Conservation (phyloP, 37 sponge, comb jelly and placozoan genomes). For the Amphimedon queenslandica region DNA sequence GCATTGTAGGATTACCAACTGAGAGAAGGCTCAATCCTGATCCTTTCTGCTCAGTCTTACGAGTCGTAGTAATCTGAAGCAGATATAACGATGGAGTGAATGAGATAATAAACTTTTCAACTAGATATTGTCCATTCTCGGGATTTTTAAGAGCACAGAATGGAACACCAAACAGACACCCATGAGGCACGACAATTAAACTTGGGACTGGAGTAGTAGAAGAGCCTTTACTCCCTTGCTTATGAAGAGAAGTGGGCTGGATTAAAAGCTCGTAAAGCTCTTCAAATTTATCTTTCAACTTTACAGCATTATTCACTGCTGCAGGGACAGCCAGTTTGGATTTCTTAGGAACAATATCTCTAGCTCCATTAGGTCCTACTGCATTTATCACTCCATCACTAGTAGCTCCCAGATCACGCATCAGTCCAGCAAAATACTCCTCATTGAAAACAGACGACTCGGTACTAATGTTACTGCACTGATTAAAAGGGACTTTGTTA, state of each 20-base stretch:
- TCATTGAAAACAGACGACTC: slow-evolving; percentile 8
- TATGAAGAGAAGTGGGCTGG: background rate
- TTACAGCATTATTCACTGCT: background rate
- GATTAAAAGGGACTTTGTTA: background rate
- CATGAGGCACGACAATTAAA: slow-evolving; percentile 35
- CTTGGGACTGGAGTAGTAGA: slow-evolving; percentile 2
- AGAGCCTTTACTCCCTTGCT: background rate
- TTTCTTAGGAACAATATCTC: slow-evolving; percentile 6
- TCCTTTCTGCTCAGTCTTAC: background rate
- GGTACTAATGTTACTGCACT: background rate
- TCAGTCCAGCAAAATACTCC: slow-evolving; percentile 2
- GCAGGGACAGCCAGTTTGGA: background rate
- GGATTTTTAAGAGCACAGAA: slow-evolving; percentile 26
- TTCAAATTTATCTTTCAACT: background rate
- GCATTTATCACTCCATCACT: background rate
- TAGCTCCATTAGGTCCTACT: background rate
- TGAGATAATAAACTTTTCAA: slow-evolving; percentile 25
- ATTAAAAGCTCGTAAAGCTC: slow-evolving; percentile 6
- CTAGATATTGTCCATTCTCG: slow-evolving; percentile 7
- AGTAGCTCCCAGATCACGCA: slow-evolving; percentile 20
- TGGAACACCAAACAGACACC: slow-evolving; percentile 38
- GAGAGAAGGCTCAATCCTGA: background rate
- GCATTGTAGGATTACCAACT: slow-evolving; percentile 47
- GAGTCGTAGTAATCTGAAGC: slow-evolving; percentile 2
- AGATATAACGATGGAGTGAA: slow-evolving; percentile 23